Evolutionary conservation across 2,113 vertebrate genomes (phyloP).

Genomic region (Cacatua alba): DNA sequence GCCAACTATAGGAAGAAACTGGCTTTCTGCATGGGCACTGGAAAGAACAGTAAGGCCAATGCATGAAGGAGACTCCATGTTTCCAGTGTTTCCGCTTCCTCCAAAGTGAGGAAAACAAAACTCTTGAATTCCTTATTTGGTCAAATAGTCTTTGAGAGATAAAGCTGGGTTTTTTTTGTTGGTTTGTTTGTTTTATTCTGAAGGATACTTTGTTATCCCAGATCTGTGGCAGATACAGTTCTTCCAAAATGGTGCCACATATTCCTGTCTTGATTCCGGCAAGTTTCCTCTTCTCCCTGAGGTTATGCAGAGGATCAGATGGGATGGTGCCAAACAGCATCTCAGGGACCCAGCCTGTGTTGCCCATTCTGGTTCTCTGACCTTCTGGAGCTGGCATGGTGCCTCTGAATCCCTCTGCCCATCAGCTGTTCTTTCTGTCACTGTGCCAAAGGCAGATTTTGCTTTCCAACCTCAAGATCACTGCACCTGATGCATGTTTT

Average conservation of each 20-base stretch:
- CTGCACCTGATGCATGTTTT: background rate
- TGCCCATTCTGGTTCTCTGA: background rate
- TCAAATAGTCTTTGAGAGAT: background rate
- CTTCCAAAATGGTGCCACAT: background rate
- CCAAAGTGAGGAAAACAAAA: background rate
- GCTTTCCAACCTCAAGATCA: background rate
- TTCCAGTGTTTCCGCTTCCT: background rate
- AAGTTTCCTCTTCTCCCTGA: constrained; percentile 19
- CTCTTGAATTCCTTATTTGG: background rate
- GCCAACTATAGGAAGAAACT: background rate
- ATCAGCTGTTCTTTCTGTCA: constrained; percentile 20
- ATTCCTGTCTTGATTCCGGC: constrained; percentile 1
- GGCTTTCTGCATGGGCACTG: background rate
- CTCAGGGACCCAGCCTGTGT: constrained; percentile 5
- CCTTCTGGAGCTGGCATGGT: constrained; percentile 13
- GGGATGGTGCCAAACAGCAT: background rate
- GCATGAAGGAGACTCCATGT: background rate
- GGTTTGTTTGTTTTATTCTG: background rate
- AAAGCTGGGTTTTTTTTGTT: background rate
- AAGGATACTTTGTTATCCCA: background rate
- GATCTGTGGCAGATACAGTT: background rate
- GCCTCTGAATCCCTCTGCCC: background rate
- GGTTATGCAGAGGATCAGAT: constrained; percentile 27
- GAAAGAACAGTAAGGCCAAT: background rate
- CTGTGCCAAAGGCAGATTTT: constrained; percentile 1